Base-by-base conservation (phyloP, 2,797 vertebrate genomes). In the Pseudomugil tenellus region DNA sequence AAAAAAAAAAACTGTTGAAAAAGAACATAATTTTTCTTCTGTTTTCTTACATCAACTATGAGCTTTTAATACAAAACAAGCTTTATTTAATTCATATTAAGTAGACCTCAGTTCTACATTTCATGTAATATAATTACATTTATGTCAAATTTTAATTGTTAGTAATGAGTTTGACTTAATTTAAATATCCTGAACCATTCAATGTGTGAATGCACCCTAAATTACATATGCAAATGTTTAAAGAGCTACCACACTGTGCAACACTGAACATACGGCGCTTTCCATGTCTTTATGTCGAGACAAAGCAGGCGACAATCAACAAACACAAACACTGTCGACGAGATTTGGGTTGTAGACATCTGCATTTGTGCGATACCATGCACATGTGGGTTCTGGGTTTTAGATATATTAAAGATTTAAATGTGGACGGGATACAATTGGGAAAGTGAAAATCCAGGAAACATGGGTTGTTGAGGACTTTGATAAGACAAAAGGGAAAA, bases 321-420 rank as follows among this genome's bases (percentile, higher is more conserved):
- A 90, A 93, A 95, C 94, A 93, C 81, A 79, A 92, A 89, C 92
- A 87, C 17, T 58, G 65, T 61, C 84, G 71, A 80, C 67, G n/a
- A 49, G 52, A 90, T 90, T 90, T 66, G 63, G 79, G 81, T 87
- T 94, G 64, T 82, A 96, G 96, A 98, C 96, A 97, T 96, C 97
- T 98, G 97, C 96, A 98, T 98, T 97, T 94, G 76, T 29, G 87
- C 88, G 87, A 84, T 57, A 49, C 63, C 92, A 91, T 92, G 91
- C 90, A 77, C 59, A 77, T 77, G 31, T 58, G 76, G 80, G 73
- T 68, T 76, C 46, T 79, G 70, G 72, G 67, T 73, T 74, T 77
- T 28, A 67, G 28, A 71, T 53, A 58, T 80, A 61, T 74, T 48
- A 79, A 63, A 68, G 76, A 77, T 70, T 77, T 31, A 52, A 70